These are phyloP conservation scores for Cydia pomonella DNA, from an alignment of 1,140 invertebrate species.

Conservation along the genomic window DNA sequence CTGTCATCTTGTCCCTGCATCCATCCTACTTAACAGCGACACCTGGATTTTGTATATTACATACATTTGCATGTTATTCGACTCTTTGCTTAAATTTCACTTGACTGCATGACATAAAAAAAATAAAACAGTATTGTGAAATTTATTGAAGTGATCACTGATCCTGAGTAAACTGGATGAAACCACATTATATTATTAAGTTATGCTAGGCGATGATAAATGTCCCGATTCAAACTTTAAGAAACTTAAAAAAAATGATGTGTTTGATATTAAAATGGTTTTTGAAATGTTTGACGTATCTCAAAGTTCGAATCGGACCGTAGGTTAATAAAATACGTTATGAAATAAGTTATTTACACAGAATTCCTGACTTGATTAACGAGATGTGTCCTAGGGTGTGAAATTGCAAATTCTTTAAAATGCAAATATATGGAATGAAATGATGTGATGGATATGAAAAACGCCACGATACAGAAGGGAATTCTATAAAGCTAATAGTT, in stretches of 20 bases:
- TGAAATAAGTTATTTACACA: background rate
- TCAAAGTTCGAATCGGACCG: no score
- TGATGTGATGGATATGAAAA: background rate
- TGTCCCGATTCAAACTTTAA: no score
- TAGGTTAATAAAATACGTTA: background rate
- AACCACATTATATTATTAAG: no score
- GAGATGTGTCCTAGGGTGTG: background rate
- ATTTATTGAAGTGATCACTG: no score
- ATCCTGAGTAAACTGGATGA: no score
- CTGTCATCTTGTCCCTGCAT: constrained; percentile 11
- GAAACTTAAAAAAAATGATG: no score
- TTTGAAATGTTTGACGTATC: no score
- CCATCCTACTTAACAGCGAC: constrained; percentile 17
- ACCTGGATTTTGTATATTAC: background rate
- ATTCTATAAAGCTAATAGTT: background rate
- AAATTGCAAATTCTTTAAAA: constrained; percentile 26
- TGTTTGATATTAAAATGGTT: no score
- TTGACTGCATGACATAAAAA: background rate
- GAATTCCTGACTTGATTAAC: background rate
- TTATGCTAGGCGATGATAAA: no score
- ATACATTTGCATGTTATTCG: constrained; percentile 8
- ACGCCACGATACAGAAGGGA: background rate
- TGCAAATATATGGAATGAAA: background rate
- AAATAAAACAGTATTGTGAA: background rate
- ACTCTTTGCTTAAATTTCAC: background rate